Evolutionary conservation across 1,140 invertebrate species (phyloP).

Genomic region (Globodera rostochiensis): DNA sequence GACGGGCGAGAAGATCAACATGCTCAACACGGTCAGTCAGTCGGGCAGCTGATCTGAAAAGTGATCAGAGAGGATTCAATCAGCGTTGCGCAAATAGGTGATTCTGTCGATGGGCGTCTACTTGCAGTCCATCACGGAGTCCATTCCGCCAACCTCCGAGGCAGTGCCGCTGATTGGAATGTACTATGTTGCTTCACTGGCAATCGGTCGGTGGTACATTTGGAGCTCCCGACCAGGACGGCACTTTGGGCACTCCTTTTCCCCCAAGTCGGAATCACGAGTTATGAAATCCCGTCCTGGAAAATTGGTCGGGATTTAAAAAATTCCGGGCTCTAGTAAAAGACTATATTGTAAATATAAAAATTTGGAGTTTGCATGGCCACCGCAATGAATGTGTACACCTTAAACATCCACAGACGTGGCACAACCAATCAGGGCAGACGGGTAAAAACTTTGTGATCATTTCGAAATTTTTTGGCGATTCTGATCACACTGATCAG

Average conservation of each 20-base stretch:
- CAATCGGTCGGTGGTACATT: background rate
- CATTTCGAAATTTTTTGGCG: background rate
- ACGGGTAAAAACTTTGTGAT: background rate
- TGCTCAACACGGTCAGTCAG: conserved; percentile 74
- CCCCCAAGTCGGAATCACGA: background rate
- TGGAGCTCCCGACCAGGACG: too few species aligned
- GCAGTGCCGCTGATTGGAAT: conserved; percentile 84
- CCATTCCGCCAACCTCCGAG: conserved; percentile 85
- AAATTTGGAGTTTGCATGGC: conserved; percentile 5
- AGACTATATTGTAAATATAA: conserved; percentile 1
- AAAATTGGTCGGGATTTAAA: too few species aligned
- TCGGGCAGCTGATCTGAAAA: background rate
- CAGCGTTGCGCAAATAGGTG: background rate
- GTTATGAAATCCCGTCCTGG: too few species aligned
- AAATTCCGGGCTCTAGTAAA: background rate
- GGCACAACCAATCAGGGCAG: conserved; percentile 70
- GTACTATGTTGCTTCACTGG: conserved; percentile 77
- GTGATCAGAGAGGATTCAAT: background rate
- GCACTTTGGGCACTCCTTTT: background rate
- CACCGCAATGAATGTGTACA: conserved; percentile 74
- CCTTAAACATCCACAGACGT: conserved; percentile 82
- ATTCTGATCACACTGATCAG: background rate
- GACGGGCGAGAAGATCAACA: conserved; percentile 79
- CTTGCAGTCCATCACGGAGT: conserved; percentile 83
- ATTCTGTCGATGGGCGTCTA: conserved; percentile 89